These are phyloP conservation scores for Chymomyza amoena DNA, from an alignment of 2,888 invertebrate species.

Conservation along the genomic window DNA sequence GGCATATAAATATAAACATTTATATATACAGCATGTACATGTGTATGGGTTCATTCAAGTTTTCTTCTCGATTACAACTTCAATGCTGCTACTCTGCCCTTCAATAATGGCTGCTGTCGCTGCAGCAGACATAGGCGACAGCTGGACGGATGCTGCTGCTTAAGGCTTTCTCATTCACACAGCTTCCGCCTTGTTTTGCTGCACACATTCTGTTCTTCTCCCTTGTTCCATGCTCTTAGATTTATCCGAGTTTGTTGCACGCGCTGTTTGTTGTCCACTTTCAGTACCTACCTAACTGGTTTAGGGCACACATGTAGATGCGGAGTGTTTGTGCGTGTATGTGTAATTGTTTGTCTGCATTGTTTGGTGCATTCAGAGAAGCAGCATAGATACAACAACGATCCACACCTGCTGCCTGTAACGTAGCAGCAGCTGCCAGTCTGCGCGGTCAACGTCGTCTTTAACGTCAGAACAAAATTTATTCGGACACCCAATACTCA, in stretches of 20 bases:
- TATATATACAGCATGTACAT: background rate
- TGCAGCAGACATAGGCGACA: background rate
- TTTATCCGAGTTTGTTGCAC: slow-evolving; percentile 8
- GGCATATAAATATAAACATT: slow-evolving; percentile 4
- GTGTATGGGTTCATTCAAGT: slow-evolving; percentile 45
- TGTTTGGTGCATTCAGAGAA: background rate
- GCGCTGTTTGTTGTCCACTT: slow-evolving; percentile 15
- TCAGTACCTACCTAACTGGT: background rate
- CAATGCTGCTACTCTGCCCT: slow-evolving; percentile 6
- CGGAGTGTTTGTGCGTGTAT: background rate
- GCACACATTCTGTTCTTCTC: slow-evolving; percentile 12
- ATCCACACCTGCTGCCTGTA: slow-evolving; percentile 56
- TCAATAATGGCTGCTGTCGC: slow-evolving; percentile 11
- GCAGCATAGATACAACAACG: background rate
- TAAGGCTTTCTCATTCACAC: slow-evolving; percentile 45
- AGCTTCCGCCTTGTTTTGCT: slow-evolving; percentile 41
- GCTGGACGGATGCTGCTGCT: slow-evolving; percentile 38
- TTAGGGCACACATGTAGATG: slow-evolving; percentile 19
- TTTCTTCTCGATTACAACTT: slow-evolving; percentile 12
- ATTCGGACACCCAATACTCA: too few species aligned
- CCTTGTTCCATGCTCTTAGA: background rate
- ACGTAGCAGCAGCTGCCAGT: slow-evolving; percentile 14
- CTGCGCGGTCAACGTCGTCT: slow-evolving; percentile 45
- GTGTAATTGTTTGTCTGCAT: background rate
- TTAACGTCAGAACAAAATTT: too few species aligned